Percentiles rank a stretch among this genome's conserved stretches.
Evolutionary conservation across 2,797 vertebrate genomes (phyloP).

Genomic region (Holocentrus rufus): DNA sequence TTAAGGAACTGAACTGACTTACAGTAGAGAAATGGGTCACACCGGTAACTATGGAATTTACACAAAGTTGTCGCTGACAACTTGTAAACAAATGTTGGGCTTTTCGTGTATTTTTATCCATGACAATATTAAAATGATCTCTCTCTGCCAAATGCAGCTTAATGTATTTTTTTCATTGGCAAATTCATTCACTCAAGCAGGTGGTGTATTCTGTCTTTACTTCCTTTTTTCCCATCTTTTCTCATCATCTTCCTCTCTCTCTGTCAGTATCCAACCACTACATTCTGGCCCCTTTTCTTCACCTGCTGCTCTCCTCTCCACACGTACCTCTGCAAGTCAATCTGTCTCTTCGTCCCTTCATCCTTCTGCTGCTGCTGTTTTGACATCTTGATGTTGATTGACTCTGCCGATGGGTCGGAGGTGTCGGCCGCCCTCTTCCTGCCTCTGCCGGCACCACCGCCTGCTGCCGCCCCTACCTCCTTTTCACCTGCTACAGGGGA

Average conservation of each 20-base stretch:
- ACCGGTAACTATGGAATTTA: no score
- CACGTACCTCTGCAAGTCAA: conserved; percentile 96
- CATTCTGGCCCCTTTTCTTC: neutral
- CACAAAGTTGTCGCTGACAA: no score
- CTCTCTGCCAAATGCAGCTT: no score
- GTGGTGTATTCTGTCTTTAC: neutral
- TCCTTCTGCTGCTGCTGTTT: conserved; percentile 95
- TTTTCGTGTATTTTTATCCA: no score
- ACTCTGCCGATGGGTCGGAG: conserved; percentile 82
- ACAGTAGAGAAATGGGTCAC: no score
- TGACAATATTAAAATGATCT: no score
- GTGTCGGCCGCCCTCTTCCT: conserved; percentile 91
- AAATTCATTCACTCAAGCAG: neutral
- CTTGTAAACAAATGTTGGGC: no score
- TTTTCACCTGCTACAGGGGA: conserved; percentile 72
- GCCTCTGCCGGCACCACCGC: conserved; percentile 86
- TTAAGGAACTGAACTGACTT: no score
- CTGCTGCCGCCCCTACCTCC: conserved; percentile 82
- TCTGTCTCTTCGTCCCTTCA: conserved; percentile 92
- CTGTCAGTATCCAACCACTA: neutral
- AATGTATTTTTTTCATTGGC: no score
- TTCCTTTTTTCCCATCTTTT: neutral
- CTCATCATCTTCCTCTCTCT: neutral
- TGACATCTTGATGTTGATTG: conserved; percentile 93
- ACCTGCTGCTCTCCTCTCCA: neutral